These are phyloP conservation scores for Sturnus vulgaris DNA, from an alignment of 2,113 vertebrate species.

Conservation along the genomic window DNA sequence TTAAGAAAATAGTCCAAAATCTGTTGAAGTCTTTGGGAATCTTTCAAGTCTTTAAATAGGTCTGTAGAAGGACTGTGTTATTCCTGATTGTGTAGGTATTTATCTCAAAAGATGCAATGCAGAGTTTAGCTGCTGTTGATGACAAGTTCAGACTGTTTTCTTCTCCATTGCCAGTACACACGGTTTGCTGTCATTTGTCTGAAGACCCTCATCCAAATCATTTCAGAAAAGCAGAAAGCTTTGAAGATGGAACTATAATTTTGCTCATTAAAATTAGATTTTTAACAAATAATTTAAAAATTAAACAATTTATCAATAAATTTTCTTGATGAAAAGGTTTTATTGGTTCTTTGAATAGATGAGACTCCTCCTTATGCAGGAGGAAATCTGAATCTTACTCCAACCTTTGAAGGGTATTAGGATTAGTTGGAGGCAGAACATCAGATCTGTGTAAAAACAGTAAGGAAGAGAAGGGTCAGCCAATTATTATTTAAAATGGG, in stretches of 20 bases:
- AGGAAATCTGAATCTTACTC: background rate
- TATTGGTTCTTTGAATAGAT: background rate
- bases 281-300: background rate
- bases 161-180: background rate
- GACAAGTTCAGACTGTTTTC: background rate
- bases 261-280: background rate
- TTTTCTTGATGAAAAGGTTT: background rate
- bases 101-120: background rate
- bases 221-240: background rate
- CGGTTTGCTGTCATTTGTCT: background rate
- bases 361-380: background rate
- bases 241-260: background rate
- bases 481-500: background rate
- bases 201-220: background rate
- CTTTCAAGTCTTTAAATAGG: background rate
- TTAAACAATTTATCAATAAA: background rate
- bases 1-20: background rate
- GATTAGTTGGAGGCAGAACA: background rate
- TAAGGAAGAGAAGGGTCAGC: background rate
- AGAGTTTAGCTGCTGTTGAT: background rate
- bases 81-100: background rate
- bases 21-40: background rate
- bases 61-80: background rate
- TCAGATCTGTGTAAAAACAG: background rate
- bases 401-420: background rate